Evolutionary conservation across 2,888 invertebrate genomes (phyloP), one percentile per base, ranked within the genome.

Genomic region (Neoitamus cyanurus): DNA sequence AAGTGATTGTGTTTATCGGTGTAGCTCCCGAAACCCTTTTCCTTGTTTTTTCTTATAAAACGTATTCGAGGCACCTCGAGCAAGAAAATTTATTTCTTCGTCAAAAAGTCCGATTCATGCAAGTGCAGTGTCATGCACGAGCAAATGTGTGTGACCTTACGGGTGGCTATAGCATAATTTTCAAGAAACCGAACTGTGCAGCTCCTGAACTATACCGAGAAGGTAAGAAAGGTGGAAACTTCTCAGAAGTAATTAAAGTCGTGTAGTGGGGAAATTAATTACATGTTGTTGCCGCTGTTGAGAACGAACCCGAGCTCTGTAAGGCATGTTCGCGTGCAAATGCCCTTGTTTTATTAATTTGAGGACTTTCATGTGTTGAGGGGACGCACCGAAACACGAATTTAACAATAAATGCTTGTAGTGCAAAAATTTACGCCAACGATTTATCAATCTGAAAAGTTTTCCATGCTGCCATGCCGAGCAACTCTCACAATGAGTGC

Each of bases 241-340:
- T 88, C 87, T 86, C 86, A 89, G 89, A 89, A 90, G 90, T 89
- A 90, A 90, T 91, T 90, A 90, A 90, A 90, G 88, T 89, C 90
- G 90, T 90, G 90, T 90, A 90, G 90, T 90, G 90, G 90, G 90
- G 89, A 90, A 90, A 90, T 90, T 90, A 90, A 90, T 90, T 90
- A 90, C 90, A 90, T 90, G 90, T 90, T 78, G 78, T 78, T 78
- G 78, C 48, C 31, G 78, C 48, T 28, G 77, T 11, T 58, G 48
- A 58, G 28, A 34, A 78, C 58, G 78, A 78, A 58, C 46, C 30
- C 78, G 46, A 11, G 3, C 75, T 37, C 13, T 75, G 75, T 75
- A 75, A 78, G 78, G 58, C 78, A 78, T 48, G 78, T 58, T 78
- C 58, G 78, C 78, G 78, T 78, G 78, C 78, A 31, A 78, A 42